Evolutionary conservation across 2,797 vertebrate genomes (phyloP).

Genomic region (Galagoides demidoff): DNA sequence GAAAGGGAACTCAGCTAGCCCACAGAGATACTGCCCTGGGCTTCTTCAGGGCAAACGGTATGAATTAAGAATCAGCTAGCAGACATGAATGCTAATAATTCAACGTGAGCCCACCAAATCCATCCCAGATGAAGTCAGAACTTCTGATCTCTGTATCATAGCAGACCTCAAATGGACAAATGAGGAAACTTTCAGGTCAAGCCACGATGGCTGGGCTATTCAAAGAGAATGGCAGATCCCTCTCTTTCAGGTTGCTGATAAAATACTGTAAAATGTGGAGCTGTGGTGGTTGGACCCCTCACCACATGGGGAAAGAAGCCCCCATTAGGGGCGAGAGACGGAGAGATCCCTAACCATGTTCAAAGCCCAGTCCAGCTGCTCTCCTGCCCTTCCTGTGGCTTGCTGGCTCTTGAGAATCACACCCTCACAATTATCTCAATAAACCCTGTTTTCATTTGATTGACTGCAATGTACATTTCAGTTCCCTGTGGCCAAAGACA

Average conservation of each 20-base stretch:
- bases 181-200: background rate
- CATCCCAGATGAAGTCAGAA: background rate
- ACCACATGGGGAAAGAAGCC: background rate
- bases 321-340: background rate
- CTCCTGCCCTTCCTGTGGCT: background rate
- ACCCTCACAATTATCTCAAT: background rate
- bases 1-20: background rate
- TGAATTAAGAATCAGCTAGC: background rate
- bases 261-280: background rate
- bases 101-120: background rate
- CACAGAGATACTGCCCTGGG: background rate
- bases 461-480: background rate
- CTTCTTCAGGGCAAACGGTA: background rate
- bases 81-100: background rate
- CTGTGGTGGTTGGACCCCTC: background rate
- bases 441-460: background rate
- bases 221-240: background rate
- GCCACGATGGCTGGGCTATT: background rate
- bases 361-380: background rate
- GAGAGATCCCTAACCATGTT: background rate
- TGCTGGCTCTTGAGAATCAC: background rate
- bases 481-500: background rate
- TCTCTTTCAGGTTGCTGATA: background rate
- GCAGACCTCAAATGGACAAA: background rate
- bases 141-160: background rate